Conservation (phyloP, 2,888 invertebrate genomes). For the Himalopsyche kuldschensis region DNA sequence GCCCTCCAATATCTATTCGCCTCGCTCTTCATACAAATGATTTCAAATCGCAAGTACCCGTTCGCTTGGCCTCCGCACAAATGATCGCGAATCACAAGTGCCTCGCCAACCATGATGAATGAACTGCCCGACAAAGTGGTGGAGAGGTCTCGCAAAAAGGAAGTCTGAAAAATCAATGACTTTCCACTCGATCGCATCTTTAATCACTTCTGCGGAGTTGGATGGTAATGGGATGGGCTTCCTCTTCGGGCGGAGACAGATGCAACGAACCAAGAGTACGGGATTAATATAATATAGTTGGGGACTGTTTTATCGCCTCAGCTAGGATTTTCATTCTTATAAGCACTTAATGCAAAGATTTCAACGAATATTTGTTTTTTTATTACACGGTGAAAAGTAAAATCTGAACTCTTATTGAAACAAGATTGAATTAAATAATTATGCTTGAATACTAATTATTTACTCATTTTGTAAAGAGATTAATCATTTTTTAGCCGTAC, state of each 20-base stretch:
- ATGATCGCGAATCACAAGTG: not conserved
- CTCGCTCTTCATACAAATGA: not conserved
- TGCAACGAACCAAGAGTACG: not conserved
- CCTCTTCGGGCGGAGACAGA: not conserved
- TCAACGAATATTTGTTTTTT: too few species aligned
- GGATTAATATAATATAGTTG: not conserved
- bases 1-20: not conserved
- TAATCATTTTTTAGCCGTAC: too few species aligned
- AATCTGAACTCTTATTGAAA: too few species aligned
- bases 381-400: too few species aligned
- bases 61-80: not conserved
- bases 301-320: not conserved
- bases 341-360: too few species aligned
- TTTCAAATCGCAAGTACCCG: not conserved
- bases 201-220: conserved; percentile 23
- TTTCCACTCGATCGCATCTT: conserved; percentile 37
- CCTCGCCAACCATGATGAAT: not conserved
- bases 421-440: too few species aligned
- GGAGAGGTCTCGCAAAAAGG: conserved; percentile 15
- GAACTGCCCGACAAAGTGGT: not conserved
- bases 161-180: conserved; percentile 33
- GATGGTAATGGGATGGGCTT: not conserved
- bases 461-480: too few species aligned
- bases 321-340: not conserved
- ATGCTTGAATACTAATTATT: too few species aligned